phyloP scores from a whole-genome alignment of 1,140 invertebrate species.

The Gyrodactylus salaris region DNA sequence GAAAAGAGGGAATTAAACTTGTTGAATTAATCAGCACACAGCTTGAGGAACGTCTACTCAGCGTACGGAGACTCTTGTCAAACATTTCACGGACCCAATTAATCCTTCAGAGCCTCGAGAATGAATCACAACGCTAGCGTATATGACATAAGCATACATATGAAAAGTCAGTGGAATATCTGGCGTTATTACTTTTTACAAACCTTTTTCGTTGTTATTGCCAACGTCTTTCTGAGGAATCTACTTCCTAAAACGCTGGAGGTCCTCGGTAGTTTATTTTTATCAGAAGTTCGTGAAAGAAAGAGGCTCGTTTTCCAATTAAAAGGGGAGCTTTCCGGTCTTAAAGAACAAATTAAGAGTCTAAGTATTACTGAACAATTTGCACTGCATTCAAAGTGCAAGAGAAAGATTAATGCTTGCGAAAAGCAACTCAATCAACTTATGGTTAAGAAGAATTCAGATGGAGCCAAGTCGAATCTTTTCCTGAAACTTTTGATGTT shows the following conservation, averaged over 20 bases:
- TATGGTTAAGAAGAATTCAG: background rate
- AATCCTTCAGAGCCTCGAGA: background rate
- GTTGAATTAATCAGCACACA: background rate
- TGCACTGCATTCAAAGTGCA: background rate
- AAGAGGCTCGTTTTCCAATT: background rate
- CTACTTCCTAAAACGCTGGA: background rate
- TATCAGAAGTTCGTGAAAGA: background rate
- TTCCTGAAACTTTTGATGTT: background rate
- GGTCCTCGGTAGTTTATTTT: background rate
- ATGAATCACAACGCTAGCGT: background rate
- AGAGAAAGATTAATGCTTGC: slow-evolving; percentile 1
- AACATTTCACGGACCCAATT: background rate
- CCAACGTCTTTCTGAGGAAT: background rate
- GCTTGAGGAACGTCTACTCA: background rate
- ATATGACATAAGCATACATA: background rate
- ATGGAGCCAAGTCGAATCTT: background rate
- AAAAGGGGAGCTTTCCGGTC: background rate
- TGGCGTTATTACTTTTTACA: background rate
- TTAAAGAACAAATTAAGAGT: background rate
- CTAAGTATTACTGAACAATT: slow-evolving; percentile 1
- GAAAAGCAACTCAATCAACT: background rate
- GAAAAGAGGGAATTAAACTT: background rate
- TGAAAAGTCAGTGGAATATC: background rate
- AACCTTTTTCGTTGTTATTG: background rate
- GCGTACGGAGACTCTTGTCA: background rate